phyloP scores from a whole-genome alignment of 2,113 vertebrate species.

The Struthidea cinerea region DNA sequence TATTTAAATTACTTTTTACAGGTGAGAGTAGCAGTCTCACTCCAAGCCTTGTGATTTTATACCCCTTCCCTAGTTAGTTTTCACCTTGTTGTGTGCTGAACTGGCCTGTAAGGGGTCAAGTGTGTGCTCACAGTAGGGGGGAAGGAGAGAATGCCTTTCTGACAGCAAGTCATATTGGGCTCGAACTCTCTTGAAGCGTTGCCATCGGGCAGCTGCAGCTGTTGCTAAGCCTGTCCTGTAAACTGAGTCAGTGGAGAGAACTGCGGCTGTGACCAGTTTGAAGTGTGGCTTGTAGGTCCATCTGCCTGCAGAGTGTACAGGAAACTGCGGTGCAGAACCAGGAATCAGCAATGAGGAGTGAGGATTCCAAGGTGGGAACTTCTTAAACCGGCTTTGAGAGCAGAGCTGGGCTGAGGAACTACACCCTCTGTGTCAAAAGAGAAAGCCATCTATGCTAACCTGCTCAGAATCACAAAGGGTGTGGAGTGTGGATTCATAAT shows the following conservation, averaged over 20 bases:
- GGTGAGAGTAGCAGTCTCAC: background rate
- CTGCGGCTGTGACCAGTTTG: background rate
- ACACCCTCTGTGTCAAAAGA: background rate
- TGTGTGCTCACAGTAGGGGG: background rate
- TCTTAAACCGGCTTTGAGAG: background rate
- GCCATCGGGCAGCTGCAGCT: constrained; percentile 21
- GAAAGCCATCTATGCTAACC: background rate
- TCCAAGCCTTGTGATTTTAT: background rate
- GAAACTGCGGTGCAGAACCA: background rate
- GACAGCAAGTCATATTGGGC: constrained; percentile 9
- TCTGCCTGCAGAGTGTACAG: rapidly evolving
- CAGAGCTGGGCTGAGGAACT: background rate
- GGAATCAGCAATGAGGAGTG: background rate
- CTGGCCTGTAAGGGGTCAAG: background rate
- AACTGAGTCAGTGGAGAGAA: background rate
- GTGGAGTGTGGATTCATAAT: background rate
- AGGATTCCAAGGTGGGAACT: background rate
- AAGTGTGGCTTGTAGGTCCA: background rate
- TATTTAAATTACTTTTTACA: background rate
- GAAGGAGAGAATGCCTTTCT: constrained; percentile 11
- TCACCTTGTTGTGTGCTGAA: background rate
- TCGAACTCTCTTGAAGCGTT: background rate
- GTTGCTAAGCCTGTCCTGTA: constrained; percentile 2
- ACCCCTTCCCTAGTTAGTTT: background rate
- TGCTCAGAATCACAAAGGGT: background rate